Percentiles rank a stretch among this genome's conserved stretches.
These are phyloP conservation scores for Lipophrys pholis DNA, from an alignment of 2,113 vertebrate genomes.

Conservation along the genomic window DNA sequence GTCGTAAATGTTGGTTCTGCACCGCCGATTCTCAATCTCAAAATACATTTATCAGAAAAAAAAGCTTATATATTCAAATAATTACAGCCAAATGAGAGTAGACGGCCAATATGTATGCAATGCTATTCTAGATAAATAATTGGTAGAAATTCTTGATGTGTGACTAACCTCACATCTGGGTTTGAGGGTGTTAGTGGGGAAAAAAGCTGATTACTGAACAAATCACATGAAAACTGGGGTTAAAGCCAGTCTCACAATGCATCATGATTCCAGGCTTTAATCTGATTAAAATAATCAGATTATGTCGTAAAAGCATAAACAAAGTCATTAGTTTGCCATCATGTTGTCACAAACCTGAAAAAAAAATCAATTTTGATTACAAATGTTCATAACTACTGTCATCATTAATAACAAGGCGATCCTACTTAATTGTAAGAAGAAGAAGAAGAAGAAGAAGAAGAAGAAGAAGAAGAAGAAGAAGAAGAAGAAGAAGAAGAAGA, in stretches of 20 bases:
- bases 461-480: too few species aligned
- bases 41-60: neutral
- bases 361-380: too few species aligned
- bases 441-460: neutral
- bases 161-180: conserved; percentile 8
- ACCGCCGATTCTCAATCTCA: neutral
- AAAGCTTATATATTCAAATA: neutral
- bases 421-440: neutral
- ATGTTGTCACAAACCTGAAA: neutral
- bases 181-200: neutral
- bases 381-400: too few species aligned
- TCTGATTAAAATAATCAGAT: conserved; percentile 48
- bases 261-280: conserved; percentile 31
- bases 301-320: conserved; percentile 21
- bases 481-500: too few species aligned
- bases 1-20: neutral
- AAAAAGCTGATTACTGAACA: conserved; percentile 39
- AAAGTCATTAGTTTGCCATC: conserved; percentile 1
- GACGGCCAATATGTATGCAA: too few species aligned
- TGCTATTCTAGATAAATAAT: neutral
- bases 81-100: neutral
- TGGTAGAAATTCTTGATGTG: neutral
- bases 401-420: neutral
- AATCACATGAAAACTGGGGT: conserved; percentile 34
- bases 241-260: conserved; percentile 33